Percentiles rank a stretch among this genome's conserved stretches.
These are phyloP conservation scores for Dufourea novaeangliae DNA, from an alignment of 1,140 invertebrate species.

Conservation along the genomic window DNA sequence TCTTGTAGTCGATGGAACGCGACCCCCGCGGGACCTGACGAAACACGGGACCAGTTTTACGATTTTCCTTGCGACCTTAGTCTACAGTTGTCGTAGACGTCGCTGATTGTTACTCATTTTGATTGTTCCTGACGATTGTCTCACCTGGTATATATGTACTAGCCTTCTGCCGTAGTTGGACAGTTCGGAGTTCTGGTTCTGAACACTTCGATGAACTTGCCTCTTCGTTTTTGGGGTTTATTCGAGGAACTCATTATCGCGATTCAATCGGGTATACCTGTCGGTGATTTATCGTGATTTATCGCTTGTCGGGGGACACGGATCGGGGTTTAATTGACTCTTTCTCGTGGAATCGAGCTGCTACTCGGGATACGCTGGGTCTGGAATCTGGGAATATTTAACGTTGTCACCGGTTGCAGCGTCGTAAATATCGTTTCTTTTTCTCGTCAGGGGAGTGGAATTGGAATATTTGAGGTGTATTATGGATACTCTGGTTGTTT, in stretches of 20 bases:
- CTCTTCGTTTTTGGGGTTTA: not conserved
- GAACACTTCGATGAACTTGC: not conserved
- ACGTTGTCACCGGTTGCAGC: not conserved
- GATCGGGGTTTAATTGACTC: constrained; percentile 13
- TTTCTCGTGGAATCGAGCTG: not conserved
- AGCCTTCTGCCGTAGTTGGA: too few species aligned
- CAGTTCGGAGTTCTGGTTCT: too few species aligned
- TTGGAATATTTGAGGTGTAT: too few species aligned
- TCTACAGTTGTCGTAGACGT: too few species aligned
- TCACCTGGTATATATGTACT: too few species aligned
- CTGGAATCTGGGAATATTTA: not conserved
- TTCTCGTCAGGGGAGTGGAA: not conserved
- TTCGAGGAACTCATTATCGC: constrained; percentile 2
- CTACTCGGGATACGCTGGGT: not conserved
- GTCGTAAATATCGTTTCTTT: not conserved
- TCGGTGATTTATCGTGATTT: not conserved
- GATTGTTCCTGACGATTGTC: too few species aligned
- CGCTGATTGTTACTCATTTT: too few species aligned
- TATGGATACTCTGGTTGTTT: too few species aligned
- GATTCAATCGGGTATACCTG: not conserved
- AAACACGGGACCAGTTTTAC: not conserved
- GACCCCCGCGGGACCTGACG: not conserved
- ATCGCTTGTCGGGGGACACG: not conserved
- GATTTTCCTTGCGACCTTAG: too few species aligned
- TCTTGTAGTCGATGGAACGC: constrained; percentile 5